phyloP scores from a whole-genome alignment of 1,140 invertebrate genomes.

The Pseudobourletiella spinata region DNA sequence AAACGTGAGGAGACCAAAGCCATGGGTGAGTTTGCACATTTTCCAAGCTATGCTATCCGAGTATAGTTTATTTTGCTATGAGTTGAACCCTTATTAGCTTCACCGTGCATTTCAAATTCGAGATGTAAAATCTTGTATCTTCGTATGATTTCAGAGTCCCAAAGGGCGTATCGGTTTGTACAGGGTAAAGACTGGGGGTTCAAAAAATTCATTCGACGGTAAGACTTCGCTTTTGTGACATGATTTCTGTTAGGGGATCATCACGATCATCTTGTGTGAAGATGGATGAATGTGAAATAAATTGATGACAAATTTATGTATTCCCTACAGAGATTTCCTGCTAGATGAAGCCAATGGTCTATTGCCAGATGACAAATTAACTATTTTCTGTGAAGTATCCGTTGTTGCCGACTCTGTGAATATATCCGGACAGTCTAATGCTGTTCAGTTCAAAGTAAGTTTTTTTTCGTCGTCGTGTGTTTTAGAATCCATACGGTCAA shows the following conservation, averaged over 20 bases:
- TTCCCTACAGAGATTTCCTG: constrained; percentile 89
- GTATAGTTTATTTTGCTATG: too few relatives aligned
- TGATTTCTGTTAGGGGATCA: too few relatives aligned
- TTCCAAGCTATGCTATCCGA: too few relatives aligned
- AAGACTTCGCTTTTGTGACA: neutral
- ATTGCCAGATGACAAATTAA: constrained; percentile 95
- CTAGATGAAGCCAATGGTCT: constrained; percentile 96
- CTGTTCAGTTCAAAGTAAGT: constrained; percentile 87
- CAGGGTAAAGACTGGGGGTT: constrained; percentile 99
- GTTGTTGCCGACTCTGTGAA: constrained; percentile 97
- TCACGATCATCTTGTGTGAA: too few relatives aligned
- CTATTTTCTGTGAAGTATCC: constrained; percentile 96
- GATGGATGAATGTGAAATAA: too few relatives aligned
- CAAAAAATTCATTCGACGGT: constrained; percentile 91
- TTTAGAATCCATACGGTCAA: too few relatives aligned
- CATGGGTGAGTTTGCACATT: constrained; percentile 19
- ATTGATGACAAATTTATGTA: too few relatives aligned
- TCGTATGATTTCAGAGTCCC: constrained; percentile 61
- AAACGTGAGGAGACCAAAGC: constrained; percentile 99
- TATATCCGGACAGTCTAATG: constrained; percentile 88
- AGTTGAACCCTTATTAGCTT: too few relatives aligned
- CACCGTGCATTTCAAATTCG: too few relatives aligned
- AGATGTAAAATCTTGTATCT: neutral
- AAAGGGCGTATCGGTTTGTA: constrained; percentile 93
- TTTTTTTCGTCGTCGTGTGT: neutral